phyloP scores from a whole-genome alignment of 2,888 invertebrate genomes.

The Harpagoxenus sublaevis region DNA sequence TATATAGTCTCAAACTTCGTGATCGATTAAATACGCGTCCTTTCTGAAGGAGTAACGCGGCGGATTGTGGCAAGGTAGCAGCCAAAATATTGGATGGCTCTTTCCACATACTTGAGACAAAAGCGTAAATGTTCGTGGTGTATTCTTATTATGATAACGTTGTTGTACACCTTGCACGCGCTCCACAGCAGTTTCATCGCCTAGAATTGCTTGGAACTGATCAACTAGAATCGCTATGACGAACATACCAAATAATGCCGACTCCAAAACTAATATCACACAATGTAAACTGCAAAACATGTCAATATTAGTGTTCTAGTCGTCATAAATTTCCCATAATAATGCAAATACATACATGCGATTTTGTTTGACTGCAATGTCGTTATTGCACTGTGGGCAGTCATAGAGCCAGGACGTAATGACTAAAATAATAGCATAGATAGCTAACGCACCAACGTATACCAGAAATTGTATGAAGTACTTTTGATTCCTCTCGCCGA shows the following conservation, averaged over 20 bases:
- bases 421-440: slow-evolving; percentile 91
- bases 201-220: slow-evolving; percentile 94
- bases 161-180: slow-evolving; percentile 91
- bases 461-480: slow-evolving; percentile 96
- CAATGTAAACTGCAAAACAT: slow-evolving; percentile 91
- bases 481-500: slow-evolving; percentile 96
- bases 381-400: slow-evolving; percentile 90
- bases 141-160: slow-evolving; percentile 87
- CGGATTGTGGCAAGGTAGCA: slow-evolving; percentile 89
- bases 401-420: slow-evolving; percentile 91
- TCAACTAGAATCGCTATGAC: slow-evolving; percentile 95
- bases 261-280: slow-evolving; percentile 93
- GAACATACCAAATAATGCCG: slow-evolving; percentile 95
- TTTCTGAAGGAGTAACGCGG: slow-evolving; percentile 83
- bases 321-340: slow-evolving; percentile 11
- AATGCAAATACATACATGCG: slow-evolving; percentile 89
- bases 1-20: slow-evolving; percentile 78
- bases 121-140: slow-evolving; percentile 89
- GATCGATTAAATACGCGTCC: slow-evolving; percentile 83
- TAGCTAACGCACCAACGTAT: slow-evolving; percentile 90
- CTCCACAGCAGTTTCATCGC: slow-evolving; percentile 95
- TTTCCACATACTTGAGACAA: slow-evolving; percentile 93
- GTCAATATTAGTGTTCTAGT: slow-evolving; percentile 45
- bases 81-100: slow-evolving; percentile 91
- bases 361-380: slow-evolving; percentile 90